phyloP scores from a whole-genome alignment of 1,140 invertebrate genomes.

The Orussus abietinus region DNA sequence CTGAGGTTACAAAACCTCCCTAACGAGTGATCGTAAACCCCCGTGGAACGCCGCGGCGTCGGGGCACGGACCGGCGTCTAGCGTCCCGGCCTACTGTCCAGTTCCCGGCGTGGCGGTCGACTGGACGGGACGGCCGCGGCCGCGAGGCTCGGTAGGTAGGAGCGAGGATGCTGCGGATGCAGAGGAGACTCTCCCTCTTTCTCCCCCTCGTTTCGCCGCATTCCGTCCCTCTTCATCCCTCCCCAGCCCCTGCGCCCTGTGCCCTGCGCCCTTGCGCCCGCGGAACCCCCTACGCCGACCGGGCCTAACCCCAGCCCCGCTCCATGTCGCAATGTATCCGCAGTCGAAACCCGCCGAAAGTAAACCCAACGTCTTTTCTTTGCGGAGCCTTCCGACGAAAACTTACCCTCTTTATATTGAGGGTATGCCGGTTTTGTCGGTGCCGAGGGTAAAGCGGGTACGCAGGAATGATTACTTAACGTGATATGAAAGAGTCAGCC shows the following conservation, averaged over 20 bases:
- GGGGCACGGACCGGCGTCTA: too few species aligned
- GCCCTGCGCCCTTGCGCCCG: slow-evolving; percentile 15
- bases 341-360: slow-evolving; percentile 42
- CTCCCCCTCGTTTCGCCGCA: slow-evolving; percentile 22
- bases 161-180: slow-evolving; percentile 43
- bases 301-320: slow-evolving; percentile 21
- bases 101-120: slow-evolving; percentile 22
- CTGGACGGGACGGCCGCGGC: slow-evolving; percentile 16
- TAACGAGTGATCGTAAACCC: too few species aligned
- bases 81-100: too few species aligned
- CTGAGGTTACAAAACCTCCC: too few species aligned
- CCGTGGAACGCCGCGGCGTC: too few species aligned
- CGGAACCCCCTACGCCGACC: slow-evolving; percentile 26
- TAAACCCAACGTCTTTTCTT: too few species aligned
- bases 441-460: too few species aligned
- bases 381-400: too few species aligned
- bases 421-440: too few species aligned
- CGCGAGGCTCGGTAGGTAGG: slow-evolving; percentile 1
- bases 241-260: slow-evolving; percentile 17
- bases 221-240: slow-evolving; percentile 24
- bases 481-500: too few species aligned
- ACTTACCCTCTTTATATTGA: too few species aligned
- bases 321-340: slow-evolving; percentile 51
- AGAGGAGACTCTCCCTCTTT: slow-evolving; percentile 22
- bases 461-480: too few species aligned